Conservation (phyloP, 2,888 invertebrate genomes). For the Lathronympha strigana region DNA sequence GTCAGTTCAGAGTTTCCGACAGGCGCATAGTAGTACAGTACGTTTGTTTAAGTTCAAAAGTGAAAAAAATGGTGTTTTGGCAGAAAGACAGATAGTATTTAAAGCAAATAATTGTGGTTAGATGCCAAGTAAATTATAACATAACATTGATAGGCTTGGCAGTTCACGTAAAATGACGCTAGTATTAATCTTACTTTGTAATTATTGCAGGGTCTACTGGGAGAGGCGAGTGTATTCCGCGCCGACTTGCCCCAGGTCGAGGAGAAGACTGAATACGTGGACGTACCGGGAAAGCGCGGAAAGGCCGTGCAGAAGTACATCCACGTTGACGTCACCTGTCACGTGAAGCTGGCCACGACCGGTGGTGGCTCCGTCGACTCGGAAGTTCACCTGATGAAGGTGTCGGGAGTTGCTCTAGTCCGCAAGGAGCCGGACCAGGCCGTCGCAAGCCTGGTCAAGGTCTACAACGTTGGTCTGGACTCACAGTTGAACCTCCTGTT, state of each 20-base stretch:
- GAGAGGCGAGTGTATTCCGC: slow-evolving; percentile 87
- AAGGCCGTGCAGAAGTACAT: slow-evolving; percentile 86
- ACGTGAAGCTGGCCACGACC: slow-evolving; percentile 85
- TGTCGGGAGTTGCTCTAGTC: slow-evolving; percentile 87
- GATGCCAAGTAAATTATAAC: slow-evolving; percentile 54
- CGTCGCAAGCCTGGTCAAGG: slow-evolving; percentile 82
- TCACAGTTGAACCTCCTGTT: slow-evolving; percentile 87
- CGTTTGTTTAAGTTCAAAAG: slow-evolving; percentile 58
- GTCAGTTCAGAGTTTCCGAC: slow-evolving; percentile 36
- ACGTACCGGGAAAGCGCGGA: slow-evolving; percentile 74
- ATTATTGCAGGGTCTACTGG: slow-evolving; percentile 78
- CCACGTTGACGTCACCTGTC: slow-evolving; percentile 88
- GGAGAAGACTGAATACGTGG: slow-evolving; percentile 85
- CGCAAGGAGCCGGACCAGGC: slow-evolving; percentile 84
- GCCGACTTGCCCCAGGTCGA: slow-evolving; percentile 88
- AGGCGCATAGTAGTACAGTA: slow-evolving; percentile 39
- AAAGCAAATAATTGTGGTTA: slow-evolving; percentile 57
- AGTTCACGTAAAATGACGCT: slow-evolving; percentile 14
- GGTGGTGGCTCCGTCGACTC: slow-evolving; percentile 83
- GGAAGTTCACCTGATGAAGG: slow-evolving; percentile 86
- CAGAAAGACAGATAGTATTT: slow-evolving; percentile 58
- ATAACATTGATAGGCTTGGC: slow-evolving; percentile 31
- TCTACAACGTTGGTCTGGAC: slow-evolving; percentile 88
- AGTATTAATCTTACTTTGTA: slow-evolving; percentile 43
- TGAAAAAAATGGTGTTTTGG: slow-evolving; percentile 53